Conservation (phyloP, 2,113 vertebrate genomes). For the Galbula dea region DNA sequence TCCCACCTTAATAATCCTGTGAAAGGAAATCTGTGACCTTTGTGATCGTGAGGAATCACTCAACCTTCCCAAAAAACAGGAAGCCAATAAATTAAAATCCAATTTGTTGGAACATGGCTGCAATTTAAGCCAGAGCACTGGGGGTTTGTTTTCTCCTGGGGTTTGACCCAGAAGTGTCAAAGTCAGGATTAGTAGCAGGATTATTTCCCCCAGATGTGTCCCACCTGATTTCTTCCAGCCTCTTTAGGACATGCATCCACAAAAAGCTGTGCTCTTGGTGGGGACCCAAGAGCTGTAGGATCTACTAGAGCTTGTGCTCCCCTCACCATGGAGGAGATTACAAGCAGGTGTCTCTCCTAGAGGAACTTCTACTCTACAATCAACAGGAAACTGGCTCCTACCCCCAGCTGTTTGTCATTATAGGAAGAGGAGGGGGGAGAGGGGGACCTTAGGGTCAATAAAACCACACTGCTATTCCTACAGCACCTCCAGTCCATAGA, state of each 20-base stretch:
- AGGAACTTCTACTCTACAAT: not conserved
- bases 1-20: too few species aligned
- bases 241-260: not conserved
- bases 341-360: conserved; percentile 49
- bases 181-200: not conserved
- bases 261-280: not conserved
- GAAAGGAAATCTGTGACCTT: not conserved
- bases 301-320: not conserved
- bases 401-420: conserved; percentile 48
- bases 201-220: not conserved
- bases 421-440: not conserved
- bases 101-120: not conserved
- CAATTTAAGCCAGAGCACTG: not conserved
- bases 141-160: not conserved
- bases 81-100: conserved; percentile 14
- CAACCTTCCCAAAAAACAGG: conserved; percentile 7
- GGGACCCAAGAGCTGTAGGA: not conserved
- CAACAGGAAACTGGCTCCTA: conserved; percentile 8
- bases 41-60: not conserved
- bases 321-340: not conserved
- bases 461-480: conserved; percentile 19
- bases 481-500: conserved; percentile 1
- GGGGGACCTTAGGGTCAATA: not conserved
- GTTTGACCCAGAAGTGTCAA: not conserved
- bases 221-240: not conserved